Base-by-base conservation (phyloP, 2,113 vertebrate genomes). In the western clawed frog (Xenopus tropicalis) region DNA sequence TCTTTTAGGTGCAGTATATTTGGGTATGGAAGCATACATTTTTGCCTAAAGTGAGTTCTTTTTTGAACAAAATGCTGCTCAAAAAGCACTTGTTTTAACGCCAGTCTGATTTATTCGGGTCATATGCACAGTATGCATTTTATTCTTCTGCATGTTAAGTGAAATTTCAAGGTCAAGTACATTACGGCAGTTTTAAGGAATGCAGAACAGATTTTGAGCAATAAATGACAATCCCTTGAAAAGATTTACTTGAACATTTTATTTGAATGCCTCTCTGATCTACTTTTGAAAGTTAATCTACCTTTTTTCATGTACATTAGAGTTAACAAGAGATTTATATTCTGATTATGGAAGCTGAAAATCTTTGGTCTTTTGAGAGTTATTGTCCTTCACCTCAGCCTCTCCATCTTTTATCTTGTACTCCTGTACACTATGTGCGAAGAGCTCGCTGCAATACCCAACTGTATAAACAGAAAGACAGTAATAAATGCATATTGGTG, bases 161-260 rank as follows among this genome's bases (percentile, higher is more conserved):
- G 71, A 69, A 71, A 77, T 29, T 24, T 67, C 54, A 78, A 81
- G 59, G 74, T 71, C 76, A 79, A 64, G 14, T 12, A 10, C 14
- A 56, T 76, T 62, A 42, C 25, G 59, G 43, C 10, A 2, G 14
- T 43, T 77, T 70, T 71, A 77, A 24, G 17, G 66, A 12, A 67
- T 29, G 17, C 61, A 20, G 20, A 70, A 70, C 24, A 71, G 37
- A 62, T 29, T 29, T 22, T 17, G 3, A 4, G 13, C 67, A 51
- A 64, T 57, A 82, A 61, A 76, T 5, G 17, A 56, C 0, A 0
- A 61, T 37, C 11, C 52, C 21, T 11, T 4, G 68, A 71, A 22
- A 72, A 80, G 20, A 77, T 78, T 68, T 76, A 80, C 67, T 61
- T 57, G 66, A 77, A 11, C 19, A 21, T 70, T 72, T 54, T 44